A percentile compares a stretch with the other conserved stretches of the same genome.
Conservation (phyloP, 2,888 invertebrate genomes). For the Imbricaverruca yamaguchii region DNA sequence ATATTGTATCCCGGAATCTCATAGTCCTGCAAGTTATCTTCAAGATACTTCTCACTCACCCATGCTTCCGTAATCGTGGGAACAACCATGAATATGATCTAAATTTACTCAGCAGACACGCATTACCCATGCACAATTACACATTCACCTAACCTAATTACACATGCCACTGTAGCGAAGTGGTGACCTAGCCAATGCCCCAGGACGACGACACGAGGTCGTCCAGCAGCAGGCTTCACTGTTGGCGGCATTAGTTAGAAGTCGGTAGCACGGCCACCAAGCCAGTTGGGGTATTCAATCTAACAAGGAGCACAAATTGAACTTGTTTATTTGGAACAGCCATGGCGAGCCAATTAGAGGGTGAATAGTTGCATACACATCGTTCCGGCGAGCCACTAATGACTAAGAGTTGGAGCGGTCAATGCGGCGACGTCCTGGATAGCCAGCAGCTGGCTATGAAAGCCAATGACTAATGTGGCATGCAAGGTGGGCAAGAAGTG, state of each 20-base stretch:
- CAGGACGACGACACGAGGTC: neutral
- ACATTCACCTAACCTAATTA: too few species aligned
- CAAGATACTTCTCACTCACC: too few species aligned
- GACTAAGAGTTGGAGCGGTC: neutral
- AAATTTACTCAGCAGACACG: too few species aligned
- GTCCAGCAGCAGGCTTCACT: neutral
- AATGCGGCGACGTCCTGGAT: neutral
- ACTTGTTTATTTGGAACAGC: constrained; percentile 12
- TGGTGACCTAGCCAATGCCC: neutral
- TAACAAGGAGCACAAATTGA: constrained; percentile 8
- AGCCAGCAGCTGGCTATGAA: neutral
- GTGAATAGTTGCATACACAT: neutral
- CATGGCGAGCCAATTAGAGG: neutral
- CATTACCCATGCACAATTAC: too few species aligned
- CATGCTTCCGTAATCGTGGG: too few species aligned
- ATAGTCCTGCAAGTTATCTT: too few species aligned
- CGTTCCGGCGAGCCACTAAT: neutral
- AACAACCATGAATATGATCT: too few species aligned
- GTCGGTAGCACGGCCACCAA: too few species aligned
- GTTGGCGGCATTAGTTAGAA: too few species aligned
- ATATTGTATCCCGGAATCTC: too few species aligned
- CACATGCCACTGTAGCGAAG: too few species aligned
- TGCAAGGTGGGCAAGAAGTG: too few species aligned
- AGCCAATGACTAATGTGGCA: neutral
- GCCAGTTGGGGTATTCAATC: neutral